These are phyloP conservation scores for Syngnathus rostellatus DNA, from an alignment of 2,797 vertebrate genomes.

Conservation along the genomic window DNA sequence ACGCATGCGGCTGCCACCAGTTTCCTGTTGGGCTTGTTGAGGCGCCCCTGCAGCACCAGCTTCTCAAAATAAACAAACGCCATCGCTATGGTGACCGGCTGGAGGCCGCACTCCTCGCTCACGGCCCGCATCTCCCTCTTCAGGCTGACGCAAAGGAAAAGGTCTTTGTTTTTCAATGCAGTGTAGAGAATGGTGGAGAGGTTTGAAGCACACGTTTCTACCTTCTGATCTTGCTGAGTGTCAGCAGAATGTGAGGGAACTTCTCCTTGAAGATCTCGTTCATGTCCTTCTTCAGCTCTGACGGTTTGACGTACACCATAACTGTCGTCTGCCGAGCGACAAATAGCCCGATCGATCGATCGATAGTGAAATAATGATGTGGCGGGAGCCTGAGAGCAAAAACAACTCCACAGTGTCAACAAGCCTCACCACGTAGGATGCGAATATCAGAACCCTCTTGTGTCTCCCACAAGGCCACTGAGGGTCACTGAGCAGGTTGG, in stretches of 20 bases:
- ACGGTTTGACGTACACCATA: slow-evolving; percentile 95
- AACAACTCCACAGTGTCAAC: too few relatives aligned
- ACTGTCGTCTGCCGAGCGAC: slow-evolving; percentile 81
- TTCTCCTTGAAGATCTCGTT: slow-evolving; percentile 95
- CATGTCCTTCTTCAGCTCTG: slow-evolving; percentile 98
- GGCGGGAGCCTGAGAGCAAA: not conserved
- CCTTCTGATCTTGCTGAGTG: slow-evolving; percentile 97
- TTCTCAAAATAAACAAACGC: slow-evolving; percentile 98
- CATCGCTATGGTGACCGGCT: slow-evolving; percentile 91
- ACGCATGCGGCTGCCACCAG: slow-evolving; percentile 89
- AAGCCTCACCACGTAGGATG: slow-evolving; percentile 87
- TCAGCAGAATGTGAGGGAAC: slow-evolving; percentile 93
- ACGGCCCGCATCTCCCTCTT: slow-evolving; percentile 92
- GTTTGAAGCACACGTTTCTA: slow-evolving; percentile 30
- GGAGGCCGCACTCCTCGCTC: slow-evolving; percentile 84
- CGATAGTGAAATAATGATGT: too few relatives aligned
- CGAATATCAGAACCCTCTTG: slow-evolving; percentile 93
- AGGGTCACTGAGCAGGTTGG: slow-evolving; percentile 90
- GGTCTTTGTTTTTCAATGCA: not conserved
- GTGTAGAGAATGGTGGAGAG: not conserved
- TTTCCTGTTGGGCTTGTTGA: slow-evolving; percentile 98
- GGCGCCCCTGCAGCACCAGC: slow-evolving; percentile 88
- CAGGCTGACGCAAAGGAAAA: slow-evolving; percentile 61
- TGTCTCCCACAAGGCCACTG: slow-evolving; percentile 97
- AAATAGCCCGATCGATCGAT: not conserved